phyloP scores from a whole-genome alignment of 2,113 vertebrate genomes.

The Thryonomys swinderianus region DNA sequence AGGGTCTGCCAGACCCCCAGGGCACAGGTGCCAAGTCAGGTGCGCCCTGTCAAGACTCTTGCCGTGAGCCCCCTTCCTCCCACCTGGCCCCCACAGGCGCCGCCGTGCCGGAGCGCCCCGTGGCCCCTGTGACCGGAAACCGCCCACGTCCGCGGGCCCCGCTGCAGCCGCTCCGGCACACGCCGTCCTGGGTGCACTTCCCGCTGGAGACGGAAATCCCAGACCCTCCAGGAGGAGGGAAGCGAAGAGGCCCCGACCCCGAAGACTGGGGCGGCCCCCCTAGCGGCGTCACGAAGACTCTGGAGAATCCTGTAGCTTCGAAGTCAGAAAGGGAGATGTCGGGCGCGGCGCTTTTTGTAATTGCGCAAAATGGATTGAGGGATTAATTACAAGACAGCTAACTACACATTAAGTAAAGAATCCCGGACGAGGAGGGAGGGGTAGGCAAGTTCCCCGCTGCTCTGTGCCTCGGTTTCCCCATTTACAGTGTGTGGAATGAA shows the following conservation, averaged over 20 bases:
- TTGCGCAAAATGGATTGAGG: not conserved
- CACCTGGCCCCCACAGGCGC: too few species aligned
- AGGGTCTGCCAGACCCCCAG: not conserved
- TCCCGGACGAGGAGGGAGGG: not conserved
- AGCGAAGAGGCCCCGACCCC: not conserved
- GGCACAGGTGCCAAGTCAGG: not conserved
- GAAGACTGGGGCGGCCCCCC: not conserved
- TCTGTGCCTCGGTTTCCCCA: not conserved
- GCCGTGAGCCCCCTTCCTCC: not conserved
- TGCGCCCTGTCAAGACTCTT: not conserved
- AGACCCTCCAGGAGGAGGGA: too few species aligned
- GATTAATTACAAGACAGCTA: not conserved
- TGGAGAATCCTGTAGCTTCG: not conserved
- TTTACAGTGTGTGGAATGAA: not conserved
- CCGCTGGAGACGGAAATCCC: too few species aligned
- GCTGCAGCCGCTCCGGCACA: not conserved
- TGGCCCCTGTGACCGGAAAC: not conserved
- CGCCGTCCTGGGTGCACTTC: not conserved
- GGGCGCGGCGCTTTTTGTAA: conserved; percentile 6
- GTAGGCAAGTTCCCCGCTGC: not conserved
- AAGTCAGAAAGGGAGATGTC: conserved; percentile 2
- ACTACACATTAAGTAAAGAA: not conserved
- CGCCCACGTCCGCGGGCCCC: not conserved
- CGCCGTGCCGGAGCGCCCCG: not conserved
- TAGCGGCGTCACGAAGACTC: not conserved